These are phyloP conservation scores for Mylabris phalerata DNA, from an alignment of 1,140 invertebrate genomes.

Conservation along the genomic window DNA sequence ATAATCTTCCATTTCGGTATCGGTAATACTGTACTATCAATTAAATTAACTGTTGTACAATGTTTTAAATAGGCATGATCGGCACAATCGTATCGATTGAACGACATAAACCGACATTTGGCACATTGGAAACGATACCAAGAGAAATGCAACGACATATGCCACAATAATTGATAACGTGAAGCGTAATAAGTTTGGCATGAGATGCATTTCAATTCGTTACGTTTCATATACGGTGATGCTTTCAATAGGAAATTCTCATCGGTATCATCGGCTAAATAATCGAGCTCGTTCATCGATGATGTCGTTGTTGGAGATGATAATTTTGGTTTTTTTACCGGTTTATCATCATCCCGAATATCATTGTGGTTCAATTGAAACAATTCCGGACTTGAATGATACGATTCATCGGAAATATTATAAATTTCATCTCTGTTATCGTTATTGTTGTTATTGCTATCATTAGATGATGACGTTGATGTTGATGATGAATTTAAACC, in stretches of 20 bases:
- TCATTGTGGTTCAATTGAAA: background rate
- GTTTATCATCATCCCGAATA: background rate
- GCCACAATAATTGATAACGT: constrained; percentile 37
- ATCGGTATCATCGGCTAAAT: constrained; percentile 7
- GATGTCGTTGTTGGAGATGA: background rate
- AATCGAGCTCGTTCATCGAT: background rate
- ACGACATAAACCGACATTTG: constrained; percentile 42
- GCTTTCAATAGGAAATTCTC: constrained; percentile 5
- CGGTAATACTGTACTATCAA: constrained; percentile 33
- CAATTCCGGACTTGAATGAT: background rate
- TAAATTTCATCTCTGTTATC: background rate
- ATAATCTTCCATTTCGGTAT: constrained; percentile 36
- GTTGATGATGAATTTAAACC: background rate
- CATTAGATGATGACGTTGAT: background rate
- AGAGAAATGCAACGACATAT: constrained; percentile 44
- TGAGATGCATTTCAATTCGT: constrained; percentile 37
- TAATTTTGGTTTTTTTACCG: constrained; percentile 5
- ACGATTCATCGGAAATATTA: background rate
- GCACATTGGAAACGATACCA: constrained; percentile 44
- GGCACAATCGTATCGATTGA: constrained; percentile 39
- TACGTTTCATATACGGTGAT: constrained; percentile 19
- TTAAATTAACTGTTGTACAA: constrained; percentile 32
- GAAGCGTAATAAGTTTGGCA: constrained; percentile 40
- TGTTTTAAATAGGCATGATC: constrained; percentile 41
- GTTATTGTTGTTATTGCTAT: background rate